Evolutionary conservation across 1,140 invertebrate species (phyloP), one percentile per base, ranked within the genome.

Genomic region (Conus ventricosus): DNA sequence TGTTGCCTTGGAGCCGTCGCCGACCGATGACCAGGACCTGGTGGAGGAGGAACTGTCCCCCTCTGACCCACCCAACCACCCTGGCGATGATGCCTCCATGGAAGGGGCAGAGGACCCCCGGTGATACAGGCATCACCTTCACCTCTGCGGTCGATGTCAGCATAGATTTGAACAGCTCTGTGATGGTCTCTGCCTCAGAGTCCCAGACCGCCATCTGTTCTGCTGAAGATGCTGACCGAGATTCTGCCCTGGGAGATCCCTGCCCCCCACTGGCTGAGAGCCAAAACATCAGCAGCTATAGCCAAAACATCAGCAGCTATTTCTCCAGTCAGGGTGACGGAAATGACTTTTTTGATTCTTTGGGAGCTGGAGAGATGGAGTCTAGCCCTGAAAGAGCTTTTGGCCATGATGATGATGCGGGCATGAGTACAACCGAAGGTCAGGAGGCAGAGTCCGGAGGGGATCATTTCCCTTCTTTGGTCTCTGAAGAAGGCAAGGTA

Each of bases 1-100:
- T 83, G 94, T 94, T 13, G 89, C 91, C 51, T 88, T 94, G 7
- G 94, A 93, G 82, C 90, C 93, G 8, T 89, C 92, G 23, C 84
- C 88, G 82, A 81, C 60, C 55, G 93, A 94, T 13, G 93, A 92
- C n/a, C 89, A 91, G 54, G 86, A 89, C n/a, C 88, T 90, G 54
- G 84, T 85, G 76, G 87, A 76, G 63, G 76, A 88, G 7, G 55
- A 83, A 1, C 3, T 81, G 23, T 27, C 83, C n/a, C 15, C 39
- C 54, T 25, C 54, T 60, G 57, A 17, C 63, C 20, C 27, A 23
- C 20, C 25, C 13, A 53, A 67, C 13, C 54, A 81, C 13, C 4
- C 17, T 51, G n/a, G 39, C 15, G 25, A 39, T 20, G 60, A 82
- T 15, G 17, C 5, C 17, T 20, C 20, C 53, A 5, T 23, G 15